Base-by-base conservation (phyloP, 1,140 invertebrate species). In the Octopus sinensis region DNA sequence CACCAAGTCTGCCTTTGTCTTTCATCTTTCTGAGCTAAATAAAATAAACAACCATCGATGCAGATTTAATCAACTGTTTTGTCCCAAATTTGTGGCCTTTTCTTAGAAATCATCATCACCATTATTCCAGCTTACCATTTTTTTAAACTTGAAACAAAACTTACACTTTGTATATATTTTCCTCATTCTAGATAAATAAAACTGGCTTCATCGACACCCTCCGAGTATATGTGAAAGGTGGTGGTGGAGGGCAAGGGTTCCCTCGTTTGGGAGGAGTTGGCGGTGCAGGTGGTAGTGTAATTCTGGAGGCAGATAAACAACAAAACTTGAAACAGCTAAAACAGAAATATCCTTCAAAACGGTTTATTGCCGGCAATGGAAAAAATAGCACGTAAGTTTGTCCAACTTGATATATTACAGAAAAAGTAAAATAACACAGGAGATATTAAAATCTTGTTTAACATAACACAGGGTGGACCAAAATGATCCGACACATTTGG, bases 211-310 rank as follows among this genome's bases (percentile, higher is more conserved):
- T 90, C 51, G 88, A 90, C 80, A 82, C 82, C 10, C 79, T 88
- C 30, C 82, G 84, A 71, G 86, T 93, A 1, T 84, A 87, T 83
- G 92, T 93, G 5, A 88, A 92, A 1, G 98, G 94, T 7, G 98
- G 98, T 0, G 94, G 94, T 76, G 98, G 98, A 13, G 98, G 98
- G 5, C 94, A 99, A 92, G 98, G 98, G 0, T 93, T 93, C 81
- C 94, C 97, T 76, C 96, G 95, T 0, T 97, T 96, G 91, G 98
- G 98, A 4, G 98, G 97, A 0, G 96, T 99, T 91, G 98, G 98
- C 30, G 98, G 98, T 1, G 93, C 97, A 88, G 98, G 98, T n/a
- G 97, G 96, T 0, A 96, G 98, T 92, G 95, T 99, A 1, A 93
- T 98, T 80, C 95, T 98, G 85, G 81, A 89, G 94, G 92, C 94